Evolutionary conservation across 1,140 invertebrate species (phyloP).

Genomic region (Phenacoccus solenopsis): DNA sequence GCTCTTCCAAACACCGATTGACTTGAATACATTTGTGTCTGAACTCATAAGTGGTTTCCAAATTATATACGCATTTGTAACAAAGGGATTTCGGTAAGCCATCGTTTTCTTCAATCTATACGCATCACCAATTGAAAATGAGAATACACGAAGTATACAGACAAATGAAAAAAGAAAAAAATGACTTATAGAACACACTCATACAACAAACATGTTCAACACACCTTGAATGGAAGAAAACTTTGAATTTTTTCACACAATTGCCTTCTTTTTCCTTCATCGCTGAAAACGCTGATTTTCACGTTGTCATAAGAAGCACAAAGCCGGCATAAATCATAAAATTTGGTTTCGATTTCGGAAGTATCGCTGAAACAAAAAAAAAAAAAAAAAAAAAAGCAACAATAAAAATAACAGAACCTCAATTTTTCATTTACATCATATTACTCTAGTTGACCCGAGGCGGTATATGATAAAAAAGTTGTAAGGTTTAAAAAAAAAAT

Average conservation of each 20-base stretch:
- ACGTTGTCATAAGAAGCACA: constrained; percentile 39
- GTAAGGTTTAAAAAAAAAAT: too few relatives aligned
- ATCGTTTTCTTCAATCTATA: constrained; percentile 38
- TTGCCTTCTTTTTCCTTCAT: constrained; percentile 37
- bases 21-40: constrained; percentile 39
- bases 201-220: neutral
- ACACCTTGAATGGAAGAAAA: constrained; percentile 39
- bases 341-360: neutral
- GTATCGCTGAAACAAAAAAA: neutral
- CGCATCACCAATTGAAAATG: neutral
- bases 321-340: constrained; percentile 36
- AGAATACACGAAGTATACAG: neutral
- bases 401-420: too few relatives aligned
- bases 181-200: neutral
- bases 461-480: too few relatives aligned
- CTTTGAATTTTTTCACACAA: constrained; percentile 39
- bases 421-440: too few relatives aligned
- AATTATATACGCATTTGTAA: constrained; percentile 40
- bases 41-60: constrained; percentile 42
- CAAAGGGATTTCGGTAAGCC: constrained; percentile 38
- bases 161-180: neutral
- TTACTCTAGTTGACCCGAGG: too few relatives aligned
- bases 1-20: constrained; percentile 22
- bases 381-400: too few relatives aligned
- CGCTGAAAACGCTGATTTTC: constrained; percentile 39